Conservation (phyloP, 92 coral and sea anemone species). For the Porites lobata region DNA sequence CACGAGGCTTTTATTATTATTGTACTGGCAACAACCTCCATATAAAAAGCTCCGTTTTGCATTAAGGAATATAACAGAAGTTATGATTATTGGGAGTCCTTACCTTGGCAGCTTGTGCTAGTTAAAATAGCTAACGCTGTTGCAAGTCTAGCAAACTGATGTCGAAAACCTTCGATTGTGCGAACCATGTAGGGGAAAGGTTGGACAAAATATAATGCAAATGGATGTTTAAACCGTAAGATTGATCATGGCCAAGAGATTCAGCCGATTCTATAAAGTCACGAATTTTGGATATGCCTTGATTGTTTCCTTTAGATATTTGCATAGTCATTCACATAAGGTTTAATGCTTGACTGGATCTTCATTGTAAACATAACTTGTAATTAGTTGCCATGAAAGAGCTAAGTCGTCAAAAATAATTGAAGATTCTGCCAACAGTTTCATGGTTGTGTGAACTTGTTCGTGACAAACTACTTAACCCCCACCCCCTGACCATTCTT, state of each 20-base stretch:
- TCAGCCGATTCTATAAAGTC: not conserved
- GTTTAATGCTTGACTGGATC: slow-evolving; percentile 6
- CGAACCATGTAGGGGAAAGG: not conserved
- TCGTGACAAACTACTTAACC: no score
- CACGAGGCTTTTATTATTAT: not conserved
- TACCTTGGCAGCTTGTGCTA: slow-evolving; percentile 27
- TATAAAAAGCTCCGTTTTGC: not conserved
- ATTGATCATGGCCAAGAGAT: not conserved
- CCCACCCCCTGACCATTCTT: no score
- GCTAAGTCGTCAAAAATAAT: not conserved
- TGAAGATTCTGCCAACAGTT: no score
- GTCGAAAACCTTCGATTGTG: not conserved
- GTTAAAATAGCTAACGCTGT: not conserved
- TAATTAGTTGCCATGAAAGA: not conserved
- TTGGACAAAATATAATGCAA: not conserved
- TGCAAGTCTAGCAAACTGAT: not conserved
- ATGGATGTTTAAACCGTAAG: not conserved
- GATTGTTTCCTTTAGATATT: not conserved
- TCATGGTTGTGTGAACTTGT: no score
- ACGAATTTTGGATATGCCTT: not conserved
- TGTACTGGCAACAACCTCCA: not conserved
- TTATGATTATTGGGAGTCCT: not conserved
- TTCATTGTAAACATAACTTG: not conserved
- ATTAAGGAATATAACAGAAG: not conserved
- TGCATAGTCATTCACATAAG: slow-evolving; percentile 5